These are phyloP conservation scores for Drosophila kohkoa DNA, from an alignment of 1,140 invertebrate species.

Conservation along the genomic window DNA sequence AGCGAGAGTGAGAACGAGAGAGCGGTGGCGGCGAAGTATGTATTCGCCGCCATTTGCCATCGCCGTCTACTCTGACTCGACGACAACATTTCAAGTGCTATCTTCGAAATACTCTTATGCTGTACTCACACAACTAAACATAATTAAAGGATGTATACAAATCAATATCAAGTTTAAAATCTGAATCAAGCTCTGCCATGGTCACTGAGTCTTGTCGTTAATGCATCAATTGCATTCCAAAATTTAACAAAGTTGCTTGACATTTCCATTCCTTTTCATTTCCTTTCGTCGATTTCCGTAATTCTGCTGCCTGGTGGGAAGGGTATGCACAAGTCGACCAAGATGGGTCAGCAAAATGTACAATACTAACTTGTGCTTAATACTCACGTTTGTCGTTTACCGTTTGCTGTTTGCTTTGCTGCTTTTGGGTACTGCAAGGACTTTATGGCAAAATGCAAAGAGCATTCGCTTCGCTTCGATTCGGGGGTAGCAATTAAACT, in stretches of 20 bases:
- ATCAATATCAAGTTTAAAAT: no score
- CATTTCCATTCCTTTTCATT: no score
- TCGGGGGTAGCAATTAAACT: constrained; percentile 49
- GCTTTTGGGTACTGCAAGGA: constrained; percentile 39
- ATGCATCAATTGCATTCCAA: no score
- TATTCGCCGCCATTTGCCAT: constrained; percentile 43
- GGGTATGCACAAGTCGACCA: constrained; percentile 13
- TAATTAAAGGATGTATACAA: background rate
- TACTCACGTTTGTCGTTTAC: constrained; percentile 1
- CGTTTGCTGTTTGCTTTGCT: constrained; percentile 10
- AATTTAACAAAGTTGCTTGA: no score
- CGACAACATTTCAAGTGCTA: constrained; percentile 35
- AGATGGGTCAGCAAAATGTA: background rate
- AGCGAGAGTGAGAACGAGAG: constrained; percentile 48
- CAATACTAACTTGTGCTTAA: constrained; percentile 35
- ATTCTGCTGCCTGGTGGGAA: constrained; percentile 1
- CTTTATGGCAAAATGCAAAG: constrained; percentile 26
- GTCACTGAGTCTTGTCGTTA: no score
- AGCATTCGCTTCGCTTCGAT: constrained; percentile 28
- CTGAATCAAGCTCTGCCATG: no score
- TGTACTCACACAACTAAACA: constrained; percentile 7
- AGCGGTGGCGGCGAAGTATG: constrained; percentile 57
- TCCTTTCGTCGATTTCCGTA: no score
- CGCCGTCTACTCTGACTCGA: constrained; percentile 30
- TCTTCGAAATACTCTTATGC: constrained; percentile 40